A percentile compares a stretch with the other conserved stretches of the same genome.
phyloP scores from a whole-genome alignment of 2,113 vertebrate genomes.

The Nyctereutes procyonoides region DNA sequence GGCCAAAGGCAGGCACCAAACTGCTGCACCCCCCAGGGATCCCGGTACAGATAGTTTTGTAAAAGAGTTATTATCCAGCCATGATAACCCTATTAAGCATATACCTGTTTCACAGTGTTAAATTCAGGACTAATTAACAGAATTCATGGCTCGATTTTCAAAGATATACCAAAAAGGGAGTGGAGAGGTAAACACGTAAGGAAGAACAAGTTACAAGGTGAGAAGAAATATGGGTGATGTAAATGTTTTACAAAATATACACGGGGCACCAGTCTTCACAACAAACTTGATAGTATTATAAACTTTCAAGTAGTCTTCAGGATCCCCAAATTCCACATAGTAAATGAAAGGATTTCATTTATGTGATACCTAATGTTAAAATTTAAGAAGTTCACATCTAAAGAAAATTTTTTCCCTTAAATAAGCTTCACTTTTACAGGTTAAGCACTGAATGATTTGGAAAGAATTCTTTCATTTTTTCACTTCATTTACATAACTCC shows the following conservation, averaged over 20 bases:
- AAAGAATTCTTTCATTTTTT: constrained; percentile 20
- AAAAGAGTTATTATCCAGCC: background rate
- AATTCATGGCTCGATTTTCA: background rate
- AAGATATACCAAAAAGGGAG: background rate
- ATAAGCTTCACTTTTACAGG: background rate
- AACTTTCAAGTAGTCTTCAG: constrained; percentile 3
- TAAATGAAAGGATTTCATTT: constrained; percentile 38
- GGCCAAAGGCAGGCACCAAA: too few relatives aligned
- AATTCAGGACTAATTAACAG: background rate
- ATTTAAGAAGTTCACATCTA: constrained; percentile 26
- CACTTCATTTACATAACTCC: constrained; percentile 29
- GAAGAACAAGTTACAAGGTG: constrained; percentile 10
- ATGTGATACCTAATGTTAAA: constrained; percentile 4
- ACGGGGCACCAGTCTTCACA: background rate
- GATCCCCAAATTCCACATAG: background rate
- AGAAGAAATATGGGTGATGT: background rate
- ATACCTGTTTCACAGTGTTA: background rate
- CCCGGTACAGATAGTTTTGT: background rate
- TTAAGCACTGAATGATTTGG: background rate
- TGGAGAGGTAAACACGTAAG: background rate
- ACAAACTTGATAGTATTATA: constrained; percentile 24
- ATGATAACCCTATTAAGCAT: background rate
- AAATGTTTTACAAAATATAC: constrained; percentile 51
- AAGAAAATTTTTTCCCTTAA: constrained; percentile 22
- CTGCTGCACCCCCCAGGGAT: too few relatives aligned